Base-by-base conservation (phyloP, 2,113 vertebrate genomes). In the Phainopepla nitens region DNA sequence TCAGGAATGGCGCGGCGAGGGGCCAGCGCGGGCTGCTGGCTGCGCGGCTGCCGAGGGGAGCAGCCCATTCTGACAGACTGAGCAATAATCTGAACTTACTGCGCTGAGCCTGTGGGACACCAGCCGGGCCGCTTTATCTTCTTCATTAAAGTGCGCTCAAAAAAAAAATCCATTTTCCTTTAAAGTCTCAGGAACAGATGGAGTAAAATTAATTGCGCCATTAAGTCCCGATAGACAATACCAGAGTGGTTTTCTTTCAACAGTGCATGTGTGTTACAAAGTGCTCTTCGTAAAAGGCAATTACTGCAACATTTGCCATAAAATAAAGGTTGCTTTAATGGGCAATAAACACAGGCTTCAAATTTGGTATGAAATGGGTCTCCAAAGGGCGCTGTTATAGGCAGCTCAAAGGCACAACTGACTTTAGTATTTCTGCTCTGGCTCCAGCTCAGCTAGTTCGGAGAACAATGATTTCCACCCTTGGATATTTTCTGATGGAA, bases 131-230 rank as follows among this genome's bases (percentile, higher is more conserved):
- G 98, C 98, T 99, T 99, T 98, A 99, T 99, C 99, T 99, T 99
- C 99, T 99, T 99, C 98, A 99, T 99, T 99, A 99, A 99, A 99
- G 98, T 98, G 98, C 98, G 98, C 98, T 99, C 98, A 98, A 97
- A 98, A 97, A 98, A 98, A 98, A 98, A 98, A 98, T 98, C 98
- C 96, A 99, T 99, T 99, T 99, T 98, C 98, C 98, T 99, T 99
- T 98, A 99, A 99, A 99, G 98, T 99, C 98, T 99, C 98, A 97
- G 98, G 98, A 99, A 99, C 98, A 99, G 99, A 99, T 98, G 98
- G 99, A 99, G 98, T 98, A 98, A 98, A 99, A 99, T 99, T 98
- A 99, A 99, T 99, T 99, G 99, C 98, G 98, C 99, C 98, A 99
- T 99, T 99, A 99, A 98, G 98, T 98, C 98, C 98, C 98, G 98